These are phyloP conservation scores for Hermaeophaga mercurialis DNA, from an alignment of 2,888 invertebrate genomes.

Conservation along the genomic window DNA sequence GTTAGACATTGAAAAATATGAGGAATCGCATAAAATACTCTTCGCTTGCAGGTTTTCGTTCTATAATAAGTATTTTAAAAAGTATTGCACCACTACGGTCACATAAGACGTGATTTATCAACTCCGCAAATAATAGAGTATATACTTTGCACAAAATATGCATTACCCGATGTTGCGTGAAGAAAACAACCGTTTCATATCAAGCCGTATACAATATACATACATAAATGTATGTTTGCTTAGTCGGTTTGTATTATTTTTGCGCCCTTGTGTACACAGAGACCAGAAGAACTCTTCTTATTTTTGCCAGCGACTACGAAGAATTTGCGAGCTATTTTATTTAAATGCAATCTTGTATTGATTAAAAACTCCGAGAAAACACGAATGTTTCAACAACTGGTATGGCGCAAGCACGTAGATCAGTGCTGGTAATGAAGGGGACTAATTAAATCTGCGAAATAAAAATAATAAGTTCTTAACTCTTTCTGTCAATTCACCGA, in stretches of 20 bases:
- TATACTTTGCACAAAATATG: slow-evolving; percentile 38
- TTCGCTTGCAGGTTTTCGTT: no score
- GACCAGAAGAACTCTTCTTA: slow-evolving; percentile 36
- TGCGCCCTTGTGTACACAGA: slow-evolving; percentile 11
- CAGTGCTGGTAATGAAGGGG: not conserved
- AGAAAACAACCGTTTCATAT: slow-evolving; percentile 40
- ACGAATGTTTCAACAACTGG: slow-evolving; percentile 50
- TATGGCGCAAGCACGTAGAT: slow-evolving; percentile 13
- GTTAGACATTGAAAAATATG: no score
- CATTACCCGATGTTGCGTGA: slow-evolving; percentile 45
- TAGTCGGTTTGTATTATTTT: slow-evolving; percentile 18
- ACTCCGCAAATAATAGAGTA: slow-evolving; percentile 17
- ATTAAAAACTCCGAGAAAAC: slow-evolving; percentile 51
- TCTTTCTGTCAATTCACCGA: no score
- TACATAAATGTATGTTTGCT: slow-evolving; percentile 40
- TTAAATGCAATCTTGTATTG: slow-evolving; percentile 53
- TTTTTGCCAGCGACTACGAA: slow-evolving; percentile 39
- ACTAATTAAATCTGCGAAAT: slow-evolving; percentile 1
- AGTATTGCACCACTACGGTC: not conserved
- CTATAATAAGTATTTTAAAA: not conserved
- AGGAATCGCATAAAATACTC: no score
- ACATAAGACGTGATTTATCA: slow-evolving; percentile 18
- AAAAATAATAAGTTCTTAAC: not conserved
- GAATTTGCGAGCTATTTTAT: slow-evolving; percentile 52
- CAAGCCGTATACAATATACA: slow-evolving; percentile 33